phyloP scores from a whole-genome alignment of 2,797 vertebrate species.

The Peromyscus nudipes region DNA sequence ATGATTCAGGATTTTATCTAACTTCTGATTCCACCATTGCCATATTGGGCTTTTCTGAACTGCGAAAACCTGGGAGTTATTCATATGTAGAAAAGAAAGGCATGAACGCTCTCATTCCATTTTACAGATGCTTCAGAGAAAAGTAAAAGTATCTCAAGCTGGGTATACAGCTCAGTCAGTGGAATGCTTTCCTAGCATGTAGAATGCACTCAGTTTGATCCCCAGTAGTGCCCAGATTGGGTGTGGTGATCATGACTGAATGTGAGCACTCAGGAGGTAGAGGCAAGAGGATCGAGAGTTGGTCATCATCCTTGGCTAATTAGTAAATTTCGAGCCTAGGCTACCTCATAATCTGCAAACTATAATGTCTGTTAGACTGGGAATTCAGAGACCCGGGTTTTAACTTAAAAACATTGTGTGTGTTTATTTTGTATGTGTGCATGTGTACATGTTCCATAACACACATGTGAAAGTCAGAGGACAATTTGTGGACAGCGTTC shows the following conservation, averaged over 20 bases:
- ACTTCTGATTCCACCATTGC: neutral
- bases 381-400: neutral
- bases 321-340: neutral
- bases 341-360: neutral
- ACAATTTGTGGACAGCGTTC: neutral
- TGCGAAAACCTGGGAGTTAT: neutral
- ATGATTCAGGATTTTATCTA: neutral
- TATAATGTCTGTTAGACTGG: neutral
- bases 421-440: neutral
- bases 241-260: neutral
- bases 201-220: no score
- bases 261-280: neutral
- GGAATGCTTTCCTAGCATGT: neutral
- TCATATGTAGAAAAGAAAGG: neutral
- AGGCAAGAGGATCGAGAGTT: neutral
- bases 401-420: neutral
- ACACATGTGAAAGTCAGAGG: neutral
- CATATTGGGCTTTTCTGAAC: conserved; percentile 3
- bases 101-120: neutral
- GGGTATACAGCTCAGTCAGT: neutral
- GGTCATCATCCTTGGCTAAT: neutral
- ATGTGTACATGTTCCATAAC: neutral
- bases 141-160: neutral
- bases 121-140: neutral
- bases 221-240: neutral